Conservation (phyloP, 2,113 vertebrate genomes). For the Xenopus borealis region DNA sequence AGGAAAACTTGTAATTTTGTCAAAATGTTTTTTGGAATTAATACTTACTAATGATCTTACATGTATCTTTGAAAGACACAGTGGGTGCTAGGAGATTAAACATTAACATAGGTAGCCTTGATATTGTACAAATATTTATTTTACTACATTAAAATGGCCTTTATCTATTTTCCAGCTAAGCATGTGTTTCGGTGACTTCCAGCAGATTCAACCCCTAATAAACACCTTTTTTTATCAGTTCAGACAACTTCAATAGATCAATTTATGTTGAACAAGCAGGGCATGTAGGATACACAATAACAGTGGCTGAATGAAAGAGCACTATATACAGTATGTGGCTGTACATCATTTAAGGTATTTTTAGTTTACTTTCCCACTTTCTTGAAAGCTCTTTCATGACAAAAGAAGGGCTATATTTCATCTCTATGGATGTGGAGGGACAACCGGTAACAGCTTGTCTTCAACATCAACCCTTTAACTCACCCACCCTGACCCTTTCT, state of each 20-base stretch:
- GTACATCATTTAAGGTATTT: conserved; percentile 15
- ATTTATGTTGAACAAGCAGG: conserved; percentile 13
- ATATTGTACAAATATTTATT: too few species aligned
- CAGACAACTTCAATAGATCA: conserved; percentile 25
- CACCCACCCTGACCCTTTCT: not conserved
- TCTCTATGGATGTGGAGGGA: not conserved
- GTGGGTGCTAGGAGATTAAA: too few species aligned
- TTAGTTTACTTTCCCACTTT: not conserved
- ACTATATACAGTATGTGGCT: not conserved
- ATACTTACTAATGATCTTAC: too few species aligned
- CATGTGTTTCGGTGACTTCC: not conserved
- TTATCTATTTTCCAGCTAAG: not conserved
- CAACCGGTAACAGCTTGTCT: not conserved
- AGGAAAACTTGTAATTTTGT: too few species aligned
- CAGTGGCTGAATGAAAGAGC: conserved; percentile 17
- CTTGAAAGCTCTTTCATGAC: conserved; percentile 3
- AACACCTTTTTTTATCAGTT: conserved; percentile 17
- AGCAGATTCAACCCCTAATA: conserved; percentile 3
- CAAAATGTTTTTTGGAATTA: too few species aligned
- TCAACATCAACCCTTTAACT: conserved; percentile 1
- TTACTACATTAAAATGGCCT: not conserved
- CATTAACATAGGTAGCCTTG: too few species aligned
- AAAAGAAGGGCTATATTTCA: conserved; percentile 10
- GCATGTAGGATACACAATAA: conserved; percentile 12
- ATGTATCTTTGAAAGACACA: too few species aligned